phyloP scores from a whole-genome alignment of 1,140 invertebrate genomes.

The Tetragonula clypearis region DNA sequence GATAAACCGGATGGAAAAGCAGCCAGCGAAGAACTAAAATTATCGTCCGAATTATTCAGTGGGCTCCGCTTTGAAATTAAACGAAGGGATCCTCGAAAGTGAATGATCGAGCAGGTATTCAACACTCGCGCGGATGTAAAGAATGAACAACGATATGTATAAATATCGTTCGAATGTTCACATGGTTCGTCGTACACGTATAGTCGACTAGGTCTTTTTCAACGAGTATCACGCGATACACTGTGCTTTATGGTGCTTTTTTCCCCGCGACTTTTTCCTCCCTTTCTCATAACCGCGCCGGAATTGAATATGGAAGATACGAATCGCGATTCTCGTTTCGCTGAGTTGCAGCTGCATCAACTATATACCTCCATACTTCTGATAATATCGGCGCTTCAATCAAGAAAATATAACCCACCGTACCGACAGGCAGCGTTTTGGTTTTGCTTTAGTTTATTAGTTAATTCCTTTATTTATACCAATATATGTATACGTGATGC shows the following conservation, averaged over 20 bases:
- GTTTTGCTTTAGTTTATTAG: background rate
- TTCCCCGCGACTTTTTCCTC: background rate
- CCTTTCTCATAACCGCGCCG: background rate
- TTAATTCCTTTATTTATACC: background rate
- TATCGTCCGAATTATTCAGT: background rate
- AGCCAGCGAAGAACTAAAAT: background rate
- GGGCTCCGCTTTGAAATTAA: background rate
- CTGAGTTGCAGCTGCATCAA: slow-evolving; percentile 18
- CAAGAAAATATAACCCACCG: background rate
- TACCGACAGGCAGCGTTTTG: background rate
- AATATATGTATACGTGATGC: background rate
- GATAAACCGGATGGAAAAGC: background rate
- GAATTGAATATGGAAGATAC: slow-evolving; percentile 14
- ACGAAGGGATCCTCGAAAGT: too few species aligned
- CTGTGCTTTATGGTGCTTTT: background rate
- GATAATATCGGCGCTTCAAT: slow-evolving; percentile 12
- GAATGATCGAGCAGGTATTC: background rate
- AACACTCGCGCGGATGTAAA: background rate
- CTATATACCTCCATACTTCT: slow-evolving; percentile 1
- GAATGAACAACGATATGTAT: background rate
- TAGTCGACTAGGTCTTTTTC: background rate
- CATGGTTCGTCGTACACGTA: background rate
- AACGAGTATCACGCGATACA: background rate
- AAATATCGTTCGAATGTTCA: background rate
- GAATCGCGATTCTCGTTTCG: slow-evolving; percentile 23